Base-by-base conservation (phyloP, 2,888 invertebrate genomes). In the Eugnorisma glareosa region DNA sequence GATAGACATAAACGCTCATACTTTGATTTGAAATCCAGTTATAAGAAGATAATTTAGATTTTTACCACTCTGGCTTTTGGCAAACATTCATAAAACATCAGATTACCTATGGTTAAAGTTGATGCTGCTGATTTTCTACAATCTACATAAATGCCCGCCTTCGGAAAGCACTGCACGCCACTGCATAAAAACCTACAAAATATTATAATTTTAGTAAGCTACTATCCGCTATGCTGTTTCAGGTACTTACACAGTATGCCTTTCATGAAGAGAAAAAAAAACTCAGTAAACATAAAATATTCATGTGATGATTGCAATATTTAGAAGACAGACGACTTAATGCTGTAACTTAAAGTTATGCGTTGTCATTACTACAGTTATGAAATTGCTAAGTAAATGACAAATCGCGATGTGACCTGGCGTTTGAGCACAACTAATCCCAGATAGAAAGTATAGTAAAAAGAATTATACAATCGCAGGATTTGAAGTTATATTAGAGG, bases 381-480 rank as follows among this genome's bases (percentile, higher is more conserved):
- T 31, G 71, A 72, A 83, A 73, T 64, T 72, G 15, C 61, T 24
- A 48, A 5, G 31, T 40, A 74, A 70, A 73, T 79, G 68, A 79
- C 68, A 51, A 71, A 77, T 67, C 40, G 67, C 66, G 69, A 51
- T 73, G 54, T 71, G 71, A 68, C n/a, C 73, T 64, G 37, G 54
- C 24, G n/a, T 51, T 64, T 1, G 18, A n/a, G 31, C 31, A 57
- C 35, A 69, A 72, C 48, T 69, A 57, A 67, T 76, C 75, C 61
- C 48, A 75, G 28, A 21, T 77, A 84, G 84, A 86, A 86, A 86
- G 82, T 72, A 28, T 59, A 45, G 28, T 73, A 68, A 74, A 84
- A 75, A 83, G 28, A 76, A 82, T 85, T 78, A 83, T 81, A 78
- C 78, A 87, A 87, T 73, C 67, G 37, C 74, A 81, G 85, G 84